A percentile compares a stretch with the other conserved stretches of the same genome.
These are phyloP conservation scores for Tridacna crocea DNA, from an alignment of 2,888 invertebrate species.

Conservation along the genomic window DNA sequence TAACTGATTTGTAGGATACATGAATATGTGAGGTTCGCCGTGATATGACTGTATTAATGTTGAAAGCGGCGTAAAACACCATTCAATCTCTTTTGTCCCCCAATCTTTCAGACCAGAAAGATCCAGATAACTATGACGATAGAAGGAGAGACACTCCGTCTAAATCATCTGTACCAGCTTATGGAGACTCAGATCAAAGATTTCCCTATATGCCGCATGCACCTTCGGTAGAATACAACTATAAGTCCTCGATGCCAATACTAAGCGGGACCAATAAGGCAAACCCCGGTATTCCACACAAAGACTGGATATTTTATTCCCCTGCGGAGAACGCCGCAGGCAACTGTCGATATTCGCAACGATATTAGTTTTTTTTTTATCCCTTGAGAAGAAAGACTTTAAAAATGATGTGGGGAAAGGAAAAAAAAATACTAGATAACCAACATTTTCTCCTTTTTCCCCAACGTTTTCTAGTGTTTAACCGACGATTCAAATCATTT, in stretches of 20 bases:
- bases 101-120: not conserved
- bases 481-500: too few relatives aligned
- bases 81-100: not conserved
- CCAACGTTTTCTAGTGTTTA: too few relatives aligned
- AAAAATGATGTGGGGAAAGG: too few relatives aligned
- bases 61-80: too few relatives aligned
- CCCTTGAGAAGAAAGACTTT: too few relatives aligned
- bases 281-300: not conserved
- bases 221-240: conserved; percentile 1
- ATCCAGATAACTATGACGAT: not conserved
- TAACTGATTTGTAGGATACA: too few relatives aligned
- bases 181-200: not conserved
- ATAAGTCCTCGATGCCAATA: not conserved
- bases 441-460: too few relatives aligned
- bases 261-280: not conserved
- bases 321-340: not conserved
- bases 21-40: too few relatives aligned
- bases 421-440: too few relatives aligned
- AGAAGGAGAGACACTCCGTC: not conserved
- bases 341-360: not conserved
- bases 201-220: not conserved
- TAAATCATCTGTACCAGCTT: too few relatives aligned
- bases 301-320: conserved; percentile 16
- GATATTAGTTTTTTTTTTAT: not conserved
- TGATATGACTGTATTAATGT: too few relatives aligned